Conservation (phyloP, 2,797 vertebrate genomes). For the Onychomys leucogaster region DNA sequence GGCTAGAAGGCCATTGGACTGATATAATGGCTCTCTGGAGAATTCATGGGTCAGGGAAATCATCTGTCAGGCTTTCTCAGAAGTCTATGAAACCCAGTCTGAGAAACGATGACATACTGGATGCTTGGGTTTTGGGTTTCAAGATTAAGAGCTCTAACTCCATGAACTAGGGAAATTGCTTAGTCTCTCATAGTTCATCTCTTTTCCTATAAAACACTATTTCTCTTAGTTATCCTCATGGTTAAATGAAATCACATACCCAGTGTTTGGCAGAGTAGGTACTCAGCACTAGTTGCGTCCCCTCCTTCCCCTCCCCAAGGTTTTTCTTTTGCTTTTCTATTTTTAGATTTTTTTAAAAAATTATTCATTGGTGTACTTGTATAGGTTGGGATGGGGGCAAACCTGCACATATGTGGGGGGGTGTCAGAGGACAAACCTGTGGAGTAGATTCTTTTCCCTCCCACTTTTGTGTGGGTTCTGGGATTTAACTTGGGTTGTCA, state of each 20-base stretch:
- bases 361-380: neutral
- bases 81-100: neutral
- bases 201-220: neutral
- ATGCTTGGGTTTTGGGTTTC: neutral
- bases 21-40: neutral
- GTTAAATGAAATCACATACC: neutral
- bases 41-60: neutral
- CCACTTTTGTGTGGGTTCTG: neutral
- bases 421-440: too few relatives aligned
- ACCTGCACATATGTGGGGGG: neutral
- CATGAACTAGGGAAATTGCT: neutral
- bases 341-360: neutral
- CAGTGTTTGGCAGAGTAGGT: neutral
- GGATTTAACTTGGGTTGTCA: neutral
- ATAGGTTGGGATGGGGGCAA: neutral
- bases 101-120: neutral
- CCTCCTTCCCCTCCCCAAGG: neutral
- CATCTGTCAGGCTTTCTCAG: neutral
- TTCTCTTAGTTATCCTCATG: neutral
- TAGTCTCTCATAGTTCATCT: neutral
- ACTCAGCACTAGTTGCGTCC: neutral
- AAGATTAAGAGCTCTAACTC: neutral
- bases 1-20: neutral
- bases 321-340: neutral
- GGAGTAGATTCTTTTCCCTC: too few relatives aligned